Conservation (phyloP, 2,797 vertebrate genomes). For the Ciconia nigra region DNA sequence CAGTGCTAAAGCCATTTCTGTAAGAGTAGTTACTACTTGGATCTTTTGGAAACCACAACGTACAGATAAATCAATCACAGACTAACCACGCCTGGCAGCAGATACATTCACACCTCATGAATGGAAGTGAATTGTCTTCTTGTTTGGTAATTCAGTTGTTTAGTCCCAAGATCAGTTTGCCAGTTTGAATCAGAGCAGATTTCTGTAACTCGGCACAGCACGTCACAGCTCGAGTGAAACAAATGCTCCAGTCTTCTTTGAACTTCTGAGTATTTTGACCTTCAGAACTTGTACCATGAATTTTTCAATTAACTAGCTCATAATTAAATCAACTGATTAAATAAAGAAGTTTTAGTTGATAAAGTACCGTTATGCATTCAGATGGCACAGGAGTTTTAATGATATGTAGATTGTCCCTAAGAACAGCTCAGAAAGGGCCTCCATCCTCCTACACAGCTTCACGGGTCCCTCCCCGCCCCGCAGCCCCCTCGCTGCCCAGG, state of each 20-base stretch:
- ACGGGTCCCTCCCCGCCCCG: neutral
- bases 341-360: constrained; percentile 70
- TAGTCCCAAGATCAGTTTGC: constrained; percentile 31
- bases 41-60: neutral
- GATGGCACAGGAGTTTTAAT: constrained; percentile 61
- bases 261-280: constrained; percentile 65
- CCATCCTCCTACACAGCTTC: neutral
- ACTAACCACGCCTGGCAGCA: neutral
- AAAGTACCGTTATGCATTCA: constrained; percentile 58
- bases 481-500: neutral
- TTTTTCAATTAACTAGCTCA: constrained; percentile 72
- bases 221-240: neutral
- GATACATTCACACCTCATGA: neutral
- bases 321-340: constrained; percentile 74
- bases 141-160: constrained; percentile 48
- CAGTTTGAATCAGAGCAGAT: constrained; percentile 36
- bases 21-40: neutral
- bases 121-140: constrained; percentile 46
- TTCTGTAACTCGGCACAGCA: constrained; percentile 1
- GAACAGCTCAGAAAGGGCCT: constrained; percentile 2
- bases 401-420: constrained; percentile 62
- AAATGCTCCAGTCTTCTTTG: constrained; percentile 38
- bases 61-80: constrained; percentile 28
- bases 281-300: constrained; percentile 67
- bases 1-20: neutral